Conservation (phyloP, 1,140 invertebrate species). For the Apis mellifera region Amel_HAv3.1 CM009934.2:6141001-6141500, state of each 20-base stretch:
- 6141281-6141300: neutral
- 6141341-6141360: neutral
- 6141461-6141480: neutral
- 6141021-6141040: neutral
- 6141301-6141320: neutral
- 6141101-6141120: conserved; percentile 13
- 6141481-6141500: neutral
- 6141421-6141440: neutral
- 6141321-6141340: neutral
- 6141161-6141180: neutral
- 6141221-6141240: conserved; percentile 11
- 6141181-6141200: conserved; percentile 19
- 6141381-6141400: neutral
- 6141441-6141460: no score
- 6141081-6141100: neutral
- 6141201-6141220: conserved; percentile 20
- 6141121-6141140: neutral
- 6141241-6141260: neutral
- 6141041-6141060: neutral
- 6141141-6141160: conserved; percentile 22
- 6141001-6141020: no score
- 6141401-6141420: neutral
- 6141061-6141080: neutral
- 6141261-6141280: conserved; percentile 7
- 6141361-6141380: neutral